phyloP scores from a whole-genome alignment of 2,797 vertebrate species.

The Sebastolobus alascanus region DNA sequence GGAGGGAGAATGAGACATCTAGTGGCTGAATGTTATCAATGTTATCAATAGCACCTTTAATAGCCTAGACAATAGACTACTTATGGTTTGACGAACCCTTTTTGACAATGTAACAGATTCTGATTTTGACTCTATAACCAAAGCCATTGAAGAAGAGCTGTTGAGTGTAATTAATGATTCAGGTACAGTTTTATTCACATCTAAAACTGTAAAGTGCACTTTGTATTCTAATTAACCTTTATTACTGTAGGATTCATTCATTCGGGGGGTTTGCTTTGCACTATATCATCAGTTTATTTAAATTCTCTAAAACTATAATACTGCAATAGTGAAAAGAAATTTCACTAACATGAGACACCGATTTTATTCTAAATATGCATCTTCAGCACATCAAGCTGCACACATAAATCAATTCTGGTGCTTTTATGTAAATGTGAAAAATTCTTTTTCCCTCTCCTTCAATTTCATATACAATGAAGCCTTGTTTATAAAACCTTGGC shows the following conservation, averaged over 20 bases:
- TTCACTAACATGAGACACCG: neutral
- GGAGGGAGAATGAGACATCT: no score
- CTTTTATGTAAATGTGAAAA: neutral
- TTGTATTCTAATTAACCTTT: neutral
- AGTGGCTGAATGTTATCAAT: no score
- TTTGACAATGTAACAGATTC: neutral
- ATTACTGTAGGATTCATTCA: neutral
- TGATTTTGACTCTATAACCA: neutral
- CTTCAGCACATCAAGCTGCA: neutral
- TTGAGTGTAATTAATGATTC: neutral
- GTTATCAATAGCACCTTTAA: no score
- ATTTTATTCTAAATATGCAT: neutral
- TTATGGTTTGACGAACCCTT: neutral
- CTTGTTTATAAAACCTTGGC: constrained; percentile 22
- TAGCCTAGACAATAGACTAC: no score
- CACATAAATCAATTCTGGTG: neutral
- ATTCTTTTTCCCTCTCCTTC: neutral
- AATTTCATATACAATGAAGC: neutral
- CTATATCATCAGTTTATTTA: neutral
- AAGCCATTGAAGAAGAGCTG: neutral
- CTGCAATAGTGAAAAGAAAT: neutral
- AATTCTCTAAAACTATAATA: neutral
- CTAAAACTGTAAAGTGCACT: neutral
- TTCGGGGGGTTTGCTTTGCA: neutral
- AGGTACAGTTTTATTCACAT: neutral